phyloP scores from a whole-genome alignment of 2,113 vertebrate genomes.

The Odontophorus gujanensis region DNA sequence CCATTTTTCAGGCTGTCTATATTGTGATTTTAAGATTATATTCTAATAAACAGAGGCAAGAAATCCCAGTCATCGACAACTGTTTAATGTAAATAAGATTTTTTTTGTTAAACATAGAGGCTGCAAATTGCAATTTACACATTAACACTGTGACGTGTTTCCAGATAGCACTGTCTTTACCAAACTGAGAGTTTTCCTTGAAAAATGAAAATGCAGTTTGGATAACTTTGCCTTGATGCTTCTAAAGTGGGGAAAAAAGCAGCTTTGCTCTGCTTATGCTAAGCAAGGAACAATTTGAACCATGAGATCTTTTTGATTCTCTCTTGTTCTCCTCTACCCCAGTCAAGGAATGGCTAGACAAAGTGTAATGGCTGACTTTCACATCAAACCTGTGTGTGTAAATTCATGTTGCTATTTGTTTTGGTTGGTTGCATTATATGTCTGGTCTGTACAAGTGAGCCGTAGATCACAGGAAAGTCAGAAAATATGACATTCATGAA shows the following conservation, averaged over 20 bases:
- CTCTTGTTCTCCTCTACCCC: fast-evolving
- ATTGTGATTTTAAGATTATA: neutral
- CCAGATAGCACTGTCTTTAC: neutral
- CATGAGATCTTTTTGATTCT: neutral
- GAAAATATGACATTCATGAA: neutral
- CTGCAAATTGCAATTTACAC: fast-evolving
- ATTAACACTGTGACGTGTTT: neutral
- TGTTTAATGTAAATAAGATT: neutral
- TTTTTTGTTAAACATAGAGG: neutral
- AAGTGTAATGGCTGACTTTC: neutral
- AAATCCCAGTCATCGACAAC: neutral
- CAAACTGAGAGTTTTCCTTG: neutral
- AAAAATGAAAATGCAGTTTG: constrained; percentile 19
- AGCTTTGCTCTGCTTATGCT: neutral
- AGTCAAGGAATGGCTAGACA: neutral
- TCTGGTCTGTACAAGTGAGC: neutral
- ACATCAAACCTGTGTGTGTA: neutral
- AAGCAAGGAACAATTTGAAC: neutral
- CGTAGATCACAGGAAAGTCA: neutral
- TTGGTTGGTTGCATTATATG: neutral
- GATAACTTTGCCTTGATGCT: neutral
- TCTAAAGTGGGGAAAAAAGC: neutral
- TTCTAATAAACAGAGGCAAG: neutral
- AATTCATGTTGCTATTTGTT: neutral
- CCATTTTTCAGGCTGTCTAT: neutral